Base-by-base conservation (phyloP, 2,888 invertebrate genomes). In the Euspilapteryx auroguttella region DNA sequence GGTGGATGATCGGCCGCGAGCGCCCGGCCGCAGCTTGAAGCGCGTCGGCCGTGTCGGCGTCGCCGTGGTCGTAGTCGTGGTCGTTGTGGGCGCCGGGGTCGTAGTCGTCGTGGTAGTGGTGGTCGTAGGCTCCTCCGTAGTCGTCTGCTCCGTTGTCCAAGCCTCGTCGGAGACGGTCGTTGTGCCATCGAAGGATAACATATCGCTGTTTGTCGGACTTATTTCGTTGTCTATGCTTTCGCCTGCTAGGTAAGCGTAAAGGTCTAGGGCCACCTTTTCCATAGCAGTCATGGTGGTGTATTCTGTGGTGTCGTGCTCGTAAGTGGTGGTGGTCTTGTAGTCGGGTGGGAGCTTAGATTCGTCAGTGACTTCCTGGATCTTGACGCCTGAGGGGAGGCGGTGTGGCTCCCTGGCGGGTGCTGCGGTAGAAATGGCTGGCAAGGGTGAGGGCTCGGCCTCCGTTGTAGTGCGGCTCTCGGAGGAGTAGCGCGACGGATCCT, bases 241-340 rank as follows among this genome's bases (percentile, higher is more conserved):
- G 12, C 81, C 79, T 8, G 83, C 82, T 27, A 89, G 71, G 42
- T 89, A 87, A 1, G 91, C 91, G 47, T 91, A 91, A 25, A 91
- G 66, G 43, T 91, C 91, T 9, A 89, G 68, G 8, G 90, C 91
- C 0, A 87, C 87, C 63, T 90, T 89, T 47, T 89, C 87, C 85
- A 87, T 88, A 0, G 81, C 79, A 1, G 83, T 80, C 56, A 82
- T 81, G 7, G 80, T 80, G 1, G 84, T 84, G 17, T 85, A 82
- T 14, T 84, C 83, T 3, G 79, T 82, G 4, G 73, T 73, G 9
- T 73, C 73, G 34, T 64, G 64, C 29, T 68, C 73, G 30, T 56
- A 62, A 2, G 65, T 46, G 0, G 66, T 71, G 2, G 69, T 68
- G 28, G 50, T 56, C 31, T 66, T 66, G 36, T 66, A 69, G 32